phyloP scores from a whole-genome alignment of 2,797 vertebrate genomes.

The Linurgus olivaceus region DNA sequence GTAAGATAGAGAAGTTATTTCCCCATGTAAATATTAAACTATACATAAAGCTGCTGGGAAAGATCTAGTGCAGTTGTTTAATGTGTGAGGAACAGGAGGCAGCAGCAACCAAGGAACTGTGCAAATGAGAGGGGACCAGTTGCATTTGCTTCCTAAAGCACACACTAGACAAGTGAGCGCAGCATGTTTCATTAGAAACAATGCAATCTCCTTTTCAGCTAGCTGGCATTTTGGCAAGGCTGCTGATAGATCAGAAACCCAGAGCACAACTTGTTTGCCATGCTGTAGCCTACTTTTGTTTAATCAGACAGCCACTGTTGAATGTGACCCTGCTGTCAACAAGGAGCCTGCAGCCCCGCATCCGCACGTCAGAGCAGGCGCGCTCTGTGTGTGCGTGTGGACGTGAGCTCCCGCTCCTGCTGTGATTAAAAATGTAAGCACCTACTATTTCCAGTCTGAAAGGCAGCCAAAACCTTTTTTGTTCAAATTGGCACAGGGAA shows the following conservation, averaged over 20 bases:
- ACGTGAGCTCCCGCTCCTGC: conserved; percentile 80
- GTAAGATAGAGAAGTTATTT: background rate
- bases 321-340: conserved; percentile 44
- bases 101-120: background rate
- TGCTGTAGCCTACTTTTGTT: conserved; percentile 52
- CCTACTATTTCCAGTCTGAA: conserved; percentile 80
- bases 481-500: conserved; percentile 56
- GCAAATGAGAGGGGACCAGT: conserved; percentile 5
- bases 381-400: conserved; percentile 69
- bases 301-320: conserved; percentile 30
- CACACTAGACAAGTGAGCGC: conserved; percentile 14
- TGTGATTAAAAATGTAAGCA: conserved; percentile 72
- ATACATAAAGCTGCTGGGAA: background rate
- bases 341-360: conserved; percentile 16
- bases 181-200: conserved; percentile 65
- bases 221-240: conserved; percentile 50
- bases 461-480: conserved; percentile 73
- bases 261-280: conserved; percentile 52
- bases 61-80: background rate
- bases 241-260: conserved; percentile 48
- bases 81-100: background rate
- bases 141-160: conserved; percentile 41
- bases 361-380: conserved; percentile 16
- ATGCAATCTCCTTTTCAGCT: conserved; percentile 59
- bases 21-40: background rate